Evolutionary conservation across 2,888 invertebrate genomes (phyloP), one percentile per base, ranked within the genome.

Genomic region (Nomada ferruginata): DNA sequence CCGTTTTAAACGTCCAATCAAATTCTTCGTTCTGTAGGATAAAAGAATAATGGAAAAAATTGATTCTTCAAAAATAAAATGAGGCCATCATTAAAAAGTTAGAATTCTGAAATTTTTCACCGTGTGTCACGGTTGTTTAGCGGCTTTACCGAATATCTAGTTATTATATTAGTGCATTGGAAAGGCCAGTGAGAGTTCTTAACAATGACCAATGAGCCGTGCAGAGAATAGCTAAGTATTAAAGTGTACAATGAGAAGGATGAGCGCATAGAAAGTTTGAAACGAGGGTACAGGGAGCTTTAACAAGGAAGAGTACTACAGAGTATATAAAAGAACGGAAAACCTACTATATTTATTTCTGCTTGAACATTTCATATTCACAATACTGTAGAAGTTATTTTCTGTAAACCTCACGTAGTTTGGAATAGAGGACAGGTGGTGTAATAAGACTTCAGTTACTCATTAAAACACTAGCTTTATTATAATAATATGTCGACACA

Each of bases 161-260:
- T 53, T 13, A 57, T 13, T 20, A 23, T 13, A 57, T 23, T 23
- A 36, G n/a, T 42, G 66, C 10, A 15, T 10, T 2, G 9, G 36
- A 29, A 20, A 3, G 47, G 66, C 15, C n/a, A 20, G 29, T 20
- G 44, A 44, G 55, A 42, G 55, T 44, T 55, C 55, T 68, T 42
- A 52, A 52, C 65, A 50, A 13, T 65, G 65, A 50, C 50, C 64
- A 65, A 18, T n/a, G 29, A 5, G 13, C 50, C n/a, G n/a, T 18
- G 26, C 18, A 42, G 55, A 55, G 20, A 55, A 68, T 23, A 23
- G 47, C 5, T 10, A 66, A 44, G 55, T 68, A 55, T 55, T 68
- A 68, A 44, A 68, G 55, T 53, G 36, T 20, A 20, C 20, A 53
- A 53, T 47, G 44, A 18, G 18, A 15, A 15, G 36, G 44, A 11